A percentile compares a stretch with the other conserved stretches of the same genome.
These are phyloP conservation scores for Coenobita brevimanus DNA, from an alignment of 1,140 invertebrate genomes.

Conservation along the genomic window DNA sequence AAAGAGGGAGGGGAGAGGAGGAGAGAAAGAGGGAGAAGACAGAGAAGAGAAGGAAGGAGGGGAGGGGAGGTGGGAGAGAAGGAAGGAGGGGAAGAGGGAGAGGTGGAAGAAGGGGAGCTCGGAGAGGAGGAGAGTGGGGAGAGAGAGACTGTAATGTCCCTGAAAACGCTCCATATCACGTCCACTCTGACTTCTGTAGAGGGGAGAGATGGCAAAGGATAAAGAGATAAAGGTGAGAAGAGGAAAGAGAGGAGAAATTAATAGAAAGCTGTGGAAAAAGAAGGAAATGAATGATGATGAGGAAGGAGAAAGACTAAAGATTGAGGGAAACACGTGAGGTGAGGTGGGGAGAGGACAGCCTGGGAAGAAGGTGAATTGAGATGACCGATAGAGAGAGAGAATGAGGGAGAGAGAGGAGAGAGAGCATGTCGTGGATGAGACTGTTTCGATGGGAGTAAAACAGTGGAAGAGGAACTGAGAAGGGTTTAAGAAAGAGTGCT, in stretches of 20 bases:
- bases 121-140: not conserved
- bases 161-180: too few species aligned
- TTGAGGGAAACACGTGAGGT: not conserved
- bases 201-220: too few species aligned
- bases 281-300: not conserved
- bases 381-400: too few species aligned
- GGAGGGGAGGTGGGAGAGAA: not conserved
- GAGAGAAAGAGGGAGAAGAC: not conserved
- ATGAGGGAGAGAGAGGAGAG: not conserved
- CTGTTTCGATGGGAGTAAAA: not conserved
- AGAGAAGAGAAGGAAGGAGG: not conserved
- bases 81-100: not conserved
- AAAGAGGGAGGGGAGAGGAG: not conserved
- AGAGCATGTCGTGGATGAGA: not conserved
- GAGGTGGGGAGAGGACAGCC: not conserved
- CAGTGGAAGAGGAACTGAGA: not conserved
- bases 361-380: not conserved
- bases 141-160: too few species aligned
- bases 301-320: not conserved
- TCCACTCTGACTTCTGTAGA: too few species aligned
- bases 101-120: too few species aligned
- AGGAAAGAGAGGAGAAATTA: not conserved
- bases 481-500: too few species aligned
- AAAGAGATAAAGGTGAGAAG: too few species aligned
- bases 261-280: not conserved